Percentiles rank a stretch among this genome's conserved stretches.
phyloP scores from a whole-genome alignment of 2,888 invertebrate species.

The Lasioglossum calceatum region DNA sequence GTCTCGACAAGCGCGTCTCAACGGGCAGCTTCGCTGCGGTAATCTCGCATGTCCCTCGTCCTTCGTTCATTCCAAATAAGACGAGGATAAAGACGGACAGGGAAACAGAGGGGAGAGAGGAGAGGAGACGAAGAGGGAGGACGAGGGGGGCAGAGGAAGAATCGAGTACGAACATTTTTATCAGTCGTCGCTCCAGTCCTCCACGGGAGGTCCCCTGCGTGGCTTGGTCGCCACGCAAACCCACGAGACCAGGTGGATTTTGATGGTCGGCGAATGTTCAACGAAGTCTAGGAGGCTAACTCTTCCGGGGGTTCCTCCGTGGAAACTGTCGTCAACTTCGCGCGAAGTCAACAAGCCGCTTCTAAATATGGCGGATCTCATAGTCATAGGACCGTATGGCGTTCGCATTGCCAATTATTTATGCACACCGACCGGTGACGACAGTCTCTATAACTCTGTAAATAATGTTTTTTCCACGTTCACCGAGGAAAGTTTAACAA shows the following conservation, averaged over 20 bases:
- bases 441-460: slow-evolving; percentile 14
- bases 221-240: slow-evolving; percentile 40
- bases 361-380: background rate
- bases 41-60: slow-evolving; percentile 71
- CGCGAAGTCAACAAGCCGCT: background rate
- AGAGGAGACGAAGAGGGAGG: background rate
- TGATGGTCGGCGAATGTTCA: slow-evolving; percentile 23
- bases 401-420: background rate
- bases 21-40: slow-evolving; percentile 65
- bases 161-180: slow-evolving; percentile 74
- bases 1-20: slow-evolving; percentile 62
- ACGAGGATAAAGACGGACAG: slow-evolving; percentile 61
- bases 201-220: slow-evolving; percentile 69
- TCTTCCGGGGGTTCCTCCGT: slow-evolving; percentile 11
- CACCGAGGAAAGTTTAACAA: background rate
- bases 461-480: background rate
- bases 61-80: slow-evolving; percentile 71
- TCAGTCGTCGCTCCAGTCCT: slow-evolving; percentile 68
- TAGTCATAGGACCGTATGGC: background rate
- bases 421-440: background rate
- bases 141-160: slow-evolving; percentile 43
- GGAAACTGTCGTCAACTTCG: background rate
- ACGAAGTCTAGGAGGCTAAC: slow-evolving; percentile 4
- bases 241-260: slow-evolving; percentile 53
- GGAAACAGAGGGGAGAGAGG: slow-evolving; percentile 32